Conservation (phyloP, 2,113 vertebrate species). For the Vombatus ursinus region DNA sequence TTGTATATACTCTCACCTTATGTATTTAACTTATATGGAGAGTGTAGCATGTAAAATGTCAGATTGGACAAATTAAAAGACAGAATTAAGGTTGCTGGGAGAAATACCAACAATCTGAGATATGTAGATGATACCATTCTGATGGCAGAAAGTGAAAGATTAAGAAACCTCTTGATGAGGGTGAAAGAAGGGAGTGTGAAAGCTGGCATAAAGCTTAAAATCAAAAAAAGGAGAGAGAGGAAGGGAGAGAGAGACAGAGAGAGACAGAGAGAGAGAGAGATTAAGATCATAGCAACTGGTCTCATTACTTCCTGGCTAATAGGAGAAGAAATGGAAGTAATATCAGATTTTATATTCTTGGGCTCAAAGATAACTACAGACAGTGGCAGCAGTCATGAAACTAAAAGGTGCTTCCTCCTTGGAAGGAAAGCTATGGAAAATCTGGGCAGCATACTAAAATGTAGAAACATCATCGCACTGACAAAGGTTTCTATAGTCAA, state of each 20-base stretch:
- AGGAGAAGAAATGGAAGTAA: neutral
- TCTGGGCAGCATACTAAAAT: too few species aligned
- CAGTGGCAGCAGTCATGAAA: neutral
- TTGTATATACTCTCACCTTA: neutral
- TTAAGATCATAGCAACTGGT: neutral
- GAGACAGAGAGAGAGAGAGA: rapidly evolving
- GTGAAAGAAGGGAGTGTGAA: too few species aligned
- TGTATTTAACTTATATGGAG: neutral
- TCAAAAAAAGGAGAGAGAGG: too few species aligned
- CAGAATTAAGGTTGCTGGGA: neutral
- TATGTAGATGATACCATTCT: too few species aligned
- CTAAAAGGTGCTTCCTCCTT: neutral
- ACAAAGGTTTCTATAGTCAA: neutral
- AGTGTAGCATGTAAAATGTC: neutral
- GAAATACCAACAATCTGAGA: too few species aligned
- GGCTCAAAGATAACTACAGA: neutral
- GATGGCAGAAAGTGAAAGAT: too few species aligned
- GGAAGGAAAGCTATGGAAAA: neutral
- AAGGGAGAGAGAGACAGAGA: too few species aligned
- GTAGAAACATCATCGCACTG: too few species aligned
- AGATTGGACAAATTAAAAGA: neutral
- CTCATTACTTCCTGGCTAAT: neutral
- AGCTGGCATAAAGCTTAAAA: neutral
- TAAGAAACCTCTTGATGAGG: too few species aligned
- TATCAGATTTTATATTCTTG: neutral